phyloP scores from a whole-genome alignment of 2,888 invertebrate genomes.

The Eupithecia tripunctaria region DNA sequence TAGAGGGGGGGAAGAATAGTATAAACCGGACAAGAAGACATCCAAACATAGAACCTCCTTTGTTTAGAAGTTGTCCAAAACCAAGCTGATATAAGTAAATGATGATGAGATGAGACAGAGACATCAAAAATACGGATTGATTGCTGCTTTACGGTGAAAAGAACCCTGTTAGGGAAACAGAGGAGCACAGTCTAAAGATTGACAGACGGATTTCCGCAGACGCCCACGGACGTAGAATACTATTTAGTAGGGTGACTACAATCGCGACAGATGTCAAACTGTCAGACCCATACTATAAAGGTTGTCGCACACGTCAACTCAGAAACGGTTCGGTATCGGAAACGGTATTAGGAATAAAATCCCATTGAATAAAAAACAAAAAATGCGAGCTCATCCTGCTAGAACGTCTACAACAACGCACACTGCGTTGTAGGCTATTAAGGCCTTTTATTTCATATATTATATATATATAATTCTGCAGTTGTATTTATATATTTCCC shows the following conservation, averaged over 20 bases:
- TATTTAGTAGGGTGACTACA: slow-evolving; percentile 50
- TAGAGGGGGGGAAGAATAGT: too few relatives aligned
- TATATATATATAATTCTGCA: not conserved
- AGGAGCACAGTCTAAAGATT: slow-evolving; percentile 50
- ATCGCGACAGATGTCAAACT: slow-evolving; percentile 34
- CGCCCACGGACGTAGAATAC: slow-evolving; percentile 37
- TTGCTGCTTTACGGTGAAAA: not conserved
- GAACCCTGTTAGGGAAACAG: not conserved
- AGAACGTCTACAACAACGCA: too few relatives aligned
- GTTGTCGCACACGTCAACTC: not conserved
- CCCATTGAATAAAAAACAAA: not conserved
- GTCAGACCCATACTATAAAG: slow-evolving; percentile 32
- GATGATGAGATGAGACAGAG: not conserved
- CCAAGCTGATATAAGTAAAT: not conserved
- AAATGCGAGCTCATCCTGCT: not conserved
- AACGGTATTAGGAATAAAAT: not conserved
- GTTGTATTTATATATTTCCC: not conserved
- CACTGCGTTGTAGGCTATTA: not conserved
- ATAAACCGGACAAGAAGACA: too few relatives aligned
- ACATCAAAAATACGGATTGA: not conserved
- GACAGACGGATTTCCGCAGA: slow-evolving; percentile 59
- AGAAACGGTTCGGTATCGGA: not conserved
- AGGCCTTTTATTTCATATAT: not conserved
- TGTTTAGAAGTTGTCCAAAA: not conserved
- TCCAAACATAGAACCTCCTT: not conserved